phyloP scores from a whole-genome alignment of 2,888 invertebrate species.

The Drosophila crucigera region DNA sequence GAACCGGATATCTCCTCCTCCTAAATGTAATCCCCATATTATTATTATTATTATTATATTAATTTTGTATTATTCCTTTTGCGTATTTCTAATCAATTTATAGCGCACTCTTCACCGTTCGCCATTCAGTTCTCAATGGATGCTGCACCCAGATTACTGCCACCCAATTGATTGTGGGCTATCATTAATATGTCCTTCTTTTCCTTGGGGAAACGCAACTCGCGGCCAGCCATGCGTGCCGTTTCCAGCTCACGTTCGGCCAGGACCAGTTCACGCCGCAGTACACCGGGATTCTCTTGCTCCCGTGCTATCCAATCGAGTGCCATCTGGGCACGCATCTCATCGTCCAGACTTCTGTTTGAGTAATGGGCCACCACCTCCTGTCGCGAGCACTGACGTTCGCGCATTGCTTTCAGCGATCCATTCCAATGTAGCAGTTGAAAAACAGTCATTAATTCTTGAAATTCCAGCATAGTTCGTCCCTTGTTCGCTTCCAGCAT shows the following conservation, averaged over 20 bases:
- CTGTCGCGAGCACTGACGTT: slow-evolving; percentile 96
- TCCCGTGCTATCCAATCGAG: slow-evolving; percentile 96
- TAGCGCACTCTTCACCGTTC: slow-evolving; percentile 32
- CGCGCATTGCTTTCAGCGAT: slow-evolving; percentile 97
- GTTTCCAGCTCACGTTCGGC: slow-evolving; percentile 95
- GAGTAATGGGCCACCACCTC: slow-evolving; percentile 97
- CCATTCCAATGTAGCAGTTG: slow-evolving; percentile 98
- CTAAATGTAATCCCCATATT: slow-evolving; percentile 17
- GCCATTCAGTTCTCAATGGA: slow-evolving; percentile 72
- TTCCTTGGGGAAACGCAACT: slow-evolving; percentile 97
- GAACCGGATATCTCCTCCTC: slow-evolving; percentile 19
- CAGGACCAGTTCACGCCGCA: slow-evolving; percentile 92
- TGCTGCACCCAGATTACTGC: slow-evolving; percentile 74
- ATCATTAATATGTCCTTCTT: slow-evolving; percentile 97
- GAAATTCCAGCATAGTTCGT: slow-evolving; percentile 97
- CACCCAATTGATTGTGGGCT: slow-evolving; percentile 93
- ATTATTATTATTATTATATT: slow-evolving; percentile 6
- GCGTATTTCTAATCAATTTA: slow-evolving; percentile 27
- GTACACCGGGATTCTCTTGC: slow-evolving; percentile 90
- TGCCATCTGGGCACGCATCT: slow-evolving; percentile 98
- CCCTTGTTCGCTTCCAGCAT: slow-evolving; percentile 94
- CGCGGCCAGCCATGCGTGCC: slow-evolving; percentile 94
- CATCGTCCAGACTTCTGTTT: slow-evolving; percentile 95
- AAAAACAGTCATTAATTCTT: slow-evolving; percentile 99
- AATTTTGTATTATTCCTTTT: background rate